Percentiles rank a stretch among this genome's conserved stretches.
Evolutionary conservation across 2,888 invertebrate genomes (phyloP).

Genomic region (Cataglyphis rosenhaueri): DNA sequence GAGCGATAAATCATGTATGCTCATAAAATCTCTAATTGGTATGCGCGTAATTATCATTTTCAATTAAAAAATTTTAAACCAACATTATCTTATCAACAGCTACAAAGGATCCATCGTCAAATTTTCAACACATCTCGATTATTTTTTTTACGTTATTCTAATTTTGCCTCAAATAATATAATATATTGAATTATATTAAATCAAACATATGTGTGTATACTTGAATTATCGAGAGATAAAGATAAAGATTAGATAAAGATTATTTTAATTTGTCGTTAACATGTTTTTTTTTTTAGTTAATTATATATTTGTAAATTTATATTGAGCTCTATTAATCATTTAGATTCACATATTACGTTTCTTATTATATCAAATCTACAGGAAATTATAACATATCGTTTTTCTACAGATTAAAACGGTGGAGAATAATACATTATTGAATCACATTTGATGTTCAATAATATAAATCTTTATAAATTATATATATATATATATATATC

Average conservation of each 20-base stretch:
- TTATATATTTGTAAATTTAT: not conserved
- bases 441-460: not conserved
- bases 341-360: not conserved
- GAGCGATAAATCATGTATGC: slow-evolving; percentile 14
- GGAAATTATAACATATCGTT: not conserved
- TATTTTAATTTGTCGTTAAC: slow-evolving; percentile 1
- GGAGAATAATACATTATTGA: slow-evolving; percentile 1
- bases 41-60: slow-evolving; percentile 39
- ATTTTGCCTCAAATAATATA: not conserved
- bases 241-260: not conserved
- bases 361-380: not conserved
- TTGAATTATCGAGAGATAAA: not conserved
- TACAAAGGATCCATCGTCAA: not conserved
- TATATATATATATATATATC: slow-evolving; percentile 11
- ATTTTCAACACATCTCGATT: not conserved
- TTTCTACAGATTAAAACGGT: not conserved
- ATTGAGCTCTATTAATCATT: not conserved
- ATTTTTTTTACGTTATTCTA: not conserved
- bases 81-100: slow-evolving; percentile 6
- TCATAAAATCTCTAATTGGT: slow-evolving; percentile 26
- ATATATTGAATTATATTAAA: slow-evolving; percentile 4
- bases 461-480: too few species aligned
- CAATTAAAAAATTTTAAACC: slow-evolving; percentile 17
- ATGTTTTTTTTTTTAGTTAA: not conserved
- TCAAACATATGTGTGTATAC: not conserved